Conservation (phyloP, 2,113 vertebrate species). For the Python bivittatus region DNA sequence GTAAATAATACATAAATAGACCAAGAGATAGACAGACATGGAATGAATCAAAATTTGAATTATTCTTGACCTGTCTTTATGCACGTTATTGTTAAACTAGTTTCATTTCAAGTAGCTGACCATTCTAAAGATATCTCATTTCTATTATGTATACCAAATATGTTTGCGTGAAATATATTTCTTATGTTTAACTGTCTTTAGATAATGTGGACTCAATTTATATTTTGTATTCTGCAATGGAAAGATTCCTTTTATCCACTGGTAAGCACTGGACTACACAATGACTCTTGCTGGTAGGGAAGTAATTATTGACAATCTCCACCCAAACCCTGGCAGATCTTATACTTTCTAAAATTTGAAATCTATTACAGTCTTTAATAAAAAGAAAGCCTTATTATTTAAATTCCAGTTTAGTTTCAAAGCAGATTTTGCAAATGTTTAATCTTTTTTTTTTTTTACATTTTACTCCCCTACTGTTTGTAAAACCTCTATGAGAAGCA, state of each 20-base stretch:
- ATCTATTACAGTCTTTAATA: too few species aligned
- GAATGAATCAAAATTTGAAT: neutral
- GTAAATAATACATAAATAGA: too few species aligned
- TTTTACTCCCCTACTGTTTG: neutral
- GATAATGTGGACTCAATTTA: neutral
- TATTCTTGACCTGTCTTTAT: neutral
- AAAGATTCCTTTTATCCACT: neutral
- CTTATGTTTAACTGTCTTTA: neutral
- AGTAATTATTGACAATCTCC: neutral
- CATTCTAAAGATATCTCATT: neutral
- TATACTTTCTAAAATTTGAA: neutral
- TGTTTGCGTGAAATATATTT: neutral
- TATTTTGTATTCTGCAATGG: neutral
- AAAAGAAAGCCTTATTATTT: neutral
- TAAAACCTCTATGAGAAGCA: slow-evolving; percentile 11
- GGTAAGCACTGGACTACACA: neutral
- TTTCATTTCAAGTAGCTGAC: neutral
- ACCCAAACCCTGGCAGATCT: neutral
- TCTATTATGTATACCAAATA: neutral
- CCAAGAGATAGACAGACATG: neutral
- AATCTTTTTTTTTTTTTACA: neutral
- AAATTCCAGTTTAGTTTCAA: neutral
- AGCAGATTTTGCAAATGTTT: neutral
- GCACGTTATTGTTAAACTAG: neutral
- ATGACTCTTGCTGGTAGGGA: neutral